These are phyloP conservation scores for Pterostichus madidus DNA, from an alignment of 2,888 invertebrate genomes.

Conservation along the genomic window DNA sequence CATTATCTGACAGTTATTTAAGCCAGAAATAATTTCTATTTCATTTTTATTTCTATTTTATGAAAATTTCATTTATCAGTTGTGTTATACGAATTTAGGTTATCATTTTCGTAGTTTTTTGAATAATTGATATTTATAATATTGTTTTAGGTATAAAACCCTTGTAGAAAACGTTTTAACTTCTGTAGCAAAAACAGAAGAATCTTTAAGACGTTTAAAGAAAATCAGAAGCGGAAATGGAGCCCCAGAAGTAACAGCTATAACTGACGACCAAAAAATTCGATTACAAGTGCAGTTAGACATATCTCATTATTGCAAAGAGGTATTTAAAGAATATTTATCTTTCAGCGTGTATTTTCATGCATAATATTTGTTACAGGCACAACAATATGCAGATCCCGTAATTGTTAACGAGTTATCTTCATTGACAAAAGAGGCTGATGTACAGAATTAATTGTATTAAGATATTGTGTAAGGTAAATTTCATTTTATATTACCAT, in stretches of 20 bases:
- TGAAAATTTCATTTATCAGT: too few species aligned
- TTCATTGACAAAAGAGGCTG: slow-evolving; percentile 35
- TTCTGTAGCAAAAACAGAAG: slow-evolving; percentile 97
- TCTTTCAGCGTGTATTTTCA: neutral
- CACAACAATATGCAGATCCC: slow-evolving; percentile 23
- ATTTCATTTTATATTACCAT: too few species aligned
- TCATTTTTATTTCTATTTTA: too few species aligned
- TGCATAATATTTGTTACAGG: slow-evolving; percentile 45
- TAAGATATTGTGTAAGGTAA: neutral
- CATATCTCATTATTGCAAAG: slow-evolving; percentile 86
- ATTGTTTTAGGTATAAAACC: slow-evolving; percentile 80
- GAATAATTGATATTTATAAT: too few species aligned
- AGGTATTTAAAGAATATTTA: slow-evolving; percentile 69
- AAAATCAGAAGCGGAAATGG: slow-evolving; percentile 78
- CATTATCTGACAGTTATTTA: too few species aligned
- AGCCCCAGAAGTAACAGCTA: slow-evolving; percentile 78
- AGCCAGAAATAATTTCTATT: too few species aligned
- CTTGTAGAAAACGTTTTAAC: slow-evolving; percentile 93
- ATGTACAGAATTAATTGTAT: slow-evolving; percentile 39
- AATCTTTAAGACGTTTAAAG: slow-evolving; percentile 93
- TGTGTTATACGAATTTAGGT: too few species aligned
- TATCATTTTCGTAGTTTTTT: neutral
- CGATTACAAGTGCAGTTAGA: slow-evolving; percentile 93
- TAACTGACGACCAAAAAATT: slow-evolving; percentile 94
- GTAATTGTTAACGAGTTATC: slow-evolving; percentile 25